phyloP scores from a whole-genome alignment of 2,797 vertebrate species.

The Sparidentex hasta region DNA sequence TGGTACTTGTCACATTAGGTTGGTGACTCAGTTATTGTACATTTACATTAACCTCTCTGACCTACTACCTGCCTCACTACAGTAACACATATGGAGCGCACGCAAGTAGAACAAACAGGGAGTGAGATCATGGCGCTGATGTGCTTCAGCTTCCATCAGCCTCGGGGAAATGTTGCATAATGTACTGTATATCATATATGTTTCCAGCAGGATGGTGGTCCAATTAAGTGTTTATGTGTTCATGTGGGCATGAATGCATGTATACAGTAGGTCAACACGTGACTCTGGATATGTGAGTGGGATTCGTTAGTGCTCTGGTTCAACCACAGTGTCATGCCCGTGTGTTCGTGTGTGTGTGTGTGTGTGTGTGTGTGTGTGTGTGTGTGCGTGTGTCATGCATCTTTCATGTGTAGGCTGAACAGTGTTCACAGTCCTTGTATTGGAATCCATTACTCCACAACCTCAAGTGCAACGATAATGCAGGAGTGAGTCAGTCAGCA shows the following conservation, averaged over 20 bases:
- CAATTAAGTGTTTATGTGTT: neutral
- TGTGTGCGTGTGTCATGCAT: neutral
- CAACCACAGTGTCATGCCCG: neutral
- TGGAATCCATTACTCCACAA: conserved; percentile 20
- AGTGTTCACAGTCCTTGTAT: neutral
- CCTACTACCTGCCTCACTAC: neutral
- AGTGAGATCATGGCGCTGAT: conserved; percentile 1
- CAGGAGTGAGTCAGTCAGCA: conserved; percentile 27
- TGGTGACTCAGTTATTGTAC: conserved; percentile 13
- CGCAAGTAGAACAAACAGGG: neutral
- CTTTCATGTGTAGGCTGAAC: conserved; percentile 23
- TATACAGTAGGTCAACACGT: neutral
- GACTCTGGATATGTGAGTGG: conserved; percentile 24
- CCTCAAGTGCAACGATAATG: conserved; percentile 23
- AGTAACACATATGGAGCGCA: neutral
- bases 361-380: neutral
- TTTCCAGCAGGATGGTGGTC: neutral
- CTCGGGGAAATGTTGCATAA: conserved; percentile 10
- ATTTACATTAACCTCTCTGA: conserved; percentile 17
- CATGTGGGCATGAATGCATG: conserved; percentile 16
- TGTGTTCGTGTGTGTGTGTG: neutral
- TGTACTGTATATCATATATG: neutral
- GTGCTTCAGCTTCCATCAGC: conserved; percentile 7
- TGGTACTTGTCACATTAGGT: conserved; percentile 15
- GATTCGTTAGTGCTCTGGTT: conserved; percentile 15